Conservation (phyloP, 1,140 invertebrate species). For the Drosophila sucinea region DNA sequence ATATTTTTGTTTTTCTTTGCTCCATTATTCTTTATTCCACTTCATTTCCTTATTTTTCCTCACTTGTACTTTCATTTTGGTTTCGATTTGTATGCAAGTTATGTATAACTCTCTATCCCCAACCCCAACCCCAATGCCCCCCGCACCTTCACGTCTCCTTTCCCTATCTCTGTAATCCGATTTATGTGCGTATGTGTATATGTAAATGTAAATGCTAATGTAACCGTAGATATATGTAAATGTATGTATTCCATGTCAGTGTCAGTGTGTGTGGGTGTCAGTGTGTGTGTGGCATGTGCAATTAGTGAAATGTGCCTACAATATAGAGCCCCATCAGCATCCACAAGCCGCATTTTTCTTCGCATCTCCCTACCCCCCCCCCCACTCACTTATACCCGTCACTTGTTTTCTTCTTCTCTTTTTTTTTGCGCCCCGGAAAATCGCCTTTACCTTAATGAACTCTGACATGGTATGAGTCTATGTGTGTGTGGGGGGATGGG, state of each 20-base stretch:
- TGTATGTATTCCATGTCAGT: conserved; percentile 46
- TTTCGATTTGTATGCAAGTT: conserved; percentile 1
- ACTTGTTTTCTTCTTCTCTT: not conserved
- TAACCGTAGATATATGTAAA: conserved; percentile 26
- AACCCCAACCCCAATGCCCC: too few relatives aligned
- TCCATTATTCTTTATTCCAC: not conserved
- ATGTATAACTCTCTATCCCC: not conserved
- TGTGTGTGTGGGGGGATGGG: not conserved
- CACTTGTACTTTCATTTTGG: not conserved
- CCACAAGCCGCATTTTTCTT: conserved; percentile 39
- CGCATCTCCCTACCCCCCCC: conserved; percentile 19
- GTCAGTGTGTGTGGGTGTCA: conserved; percentile 47
- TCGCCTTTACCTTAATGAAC: conserved; percentile 13
- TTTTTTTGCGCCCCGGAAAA: not conserved
- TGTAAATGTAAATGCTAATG: conserved; percentile 29
- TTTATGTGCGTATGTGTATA: conserved; percentile 7
- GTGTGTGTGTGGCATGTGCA: conserved; percentile 56
- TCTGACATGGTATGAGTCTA: conserved; percentile 12
- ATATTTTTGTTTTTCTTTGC: not conserved
- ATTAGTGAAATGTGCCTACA: conserved; percentile 64
- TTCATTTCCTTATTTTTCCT: not conserved
- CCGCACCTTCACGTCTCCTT: too few relatives aligned
- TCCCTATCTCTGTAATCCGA: not conserved
- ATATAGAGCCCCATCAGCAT: conserved; percentile 17
- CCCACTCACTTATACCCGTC: not conserved